phyloP scores from a whole-genome alignment of 2,888 invertebrate species.

The Caenorhabditis sp. region DNA sequence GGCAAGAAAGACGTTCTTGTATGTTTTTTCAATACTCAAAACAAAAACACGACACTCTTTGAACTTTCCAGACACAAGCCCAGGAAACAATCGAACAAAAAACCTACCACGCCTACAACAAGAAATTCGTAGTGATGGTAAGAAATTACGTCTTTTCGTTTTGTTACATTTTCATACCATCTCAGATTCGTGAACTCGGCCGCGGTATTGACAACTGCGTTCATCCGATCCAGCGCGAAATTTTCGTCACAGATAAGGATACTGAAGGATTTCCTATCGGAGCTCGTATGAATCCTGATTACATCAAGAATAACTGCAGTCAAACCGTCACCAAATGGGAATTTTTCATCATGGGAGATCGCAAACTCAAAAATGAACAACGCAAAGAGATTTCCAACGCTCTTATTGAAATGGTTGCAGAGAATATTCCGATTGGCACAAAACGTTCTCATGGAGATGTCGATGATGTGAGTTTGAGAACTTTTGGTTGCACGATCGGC shows the following conservation, averaged over 20 bases:
- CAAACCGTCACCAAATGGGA: conserved; percentile 1
- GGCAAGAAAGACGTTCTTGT: not conserved
- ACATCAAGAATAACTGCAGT: not conserved
- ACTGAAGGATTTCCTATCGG: not conserved
- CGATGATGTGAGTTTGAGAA: no score
- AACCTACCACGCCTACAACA: not conserved
- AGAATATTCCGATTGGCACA: not conserved
- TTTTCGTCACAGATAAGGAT: conserved; percentile 2
- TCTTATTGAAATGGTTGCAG: not conserved
- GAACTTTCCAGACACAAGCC: no score
- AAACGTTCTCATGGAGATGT: no score
- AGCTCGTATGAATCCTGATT: not conserved
- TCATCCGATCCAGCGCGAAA: conserved; percentile 26
- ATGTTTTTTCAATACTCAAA: not conserved
- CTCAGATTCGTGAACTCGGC: conserved; percentile 16
- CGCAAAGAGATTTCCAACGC: not conserved
- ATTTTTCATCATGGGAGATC: not conserved
- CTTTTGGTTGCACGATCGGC: no score
- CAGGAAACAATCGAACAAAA: not conserved
- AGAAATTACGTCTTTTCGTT: not conserved
- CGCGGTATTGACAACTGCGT: conserved; percentile 21
- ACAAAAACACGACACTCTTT: not conserved
- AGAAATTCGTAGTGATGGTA: not conserved
- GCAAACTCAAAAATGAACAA: not conserved
- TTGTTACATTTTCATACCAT: not conserved